Conservation (phyloP, 2,888 invertebrate genomes). For the Asteroscopus sphinx region DNA sequence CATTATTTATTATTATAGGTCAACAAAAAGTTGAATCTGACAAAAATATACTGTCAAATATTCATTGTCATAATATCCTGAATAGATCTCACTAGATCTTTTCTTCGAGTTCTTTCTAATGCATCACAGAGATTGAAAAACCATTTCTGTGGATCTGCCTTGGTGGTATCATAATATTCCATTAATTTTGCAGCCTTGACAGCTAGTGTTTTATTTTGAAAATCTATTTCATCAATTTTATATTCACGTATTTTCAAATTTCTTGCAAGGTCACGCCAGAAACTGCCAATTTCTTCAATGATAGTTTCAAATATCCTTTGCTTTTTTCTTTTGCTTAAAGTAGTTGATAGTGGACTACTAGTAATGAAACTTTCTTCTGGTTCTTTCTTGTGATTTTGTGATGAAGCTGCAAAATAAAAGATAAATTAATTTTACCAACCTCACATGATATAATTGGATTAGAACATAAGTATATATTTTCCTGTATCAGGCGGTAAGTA, state of each 20-base stretch:
- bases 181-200: slow-evolving; percentile 74
- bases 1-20: too few species aligned
- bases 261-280: slow-evolving; percentile 80
- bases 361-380: slow-evolving; percentile 45
- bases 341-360: slow-evolving; percentile 58
- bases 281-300: slow-evolving; percentile 75
- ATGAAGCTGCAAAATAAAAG: slow-evolving; percentile 50
- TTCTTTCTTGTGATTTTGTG: slow-evolving; percentile 47
- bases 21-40: not conserved
- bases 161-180: slow-evolving; percentile 66
- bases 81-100: slow-evolving; percentile 73
- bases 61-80: slow-evolving; percentile 81
- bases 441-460: too few species aligned
- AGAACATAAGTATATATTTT: too few species aligned
- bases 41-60: slow-evolving; percentile 56
- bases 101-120: slow-evolving; percentile 76
- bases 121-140: slow-evolving; percentile 79
- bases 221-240: slow-evolving; percentile 78
- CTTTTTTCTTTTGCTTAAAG: slow-evolving; percentile 68
- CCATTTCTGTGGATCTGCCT: slow-evolving; percentile 78
- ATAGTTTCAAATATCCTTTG: slow-evolving; percentile 74
- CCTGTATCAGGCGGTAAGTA: too few species aligned
- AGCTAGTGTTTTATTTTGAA: slow-evolving; percentile 58
- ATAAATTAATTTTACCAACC: not conserved
- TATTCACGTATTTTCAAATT: slow-evolving; percentile 77